A percentile compares a stretch with the other conserved stretches of the same genome.
Evolutionary conservation across 2,888 invertebrate species (phyloP).

Genomic region (Drosophila acutilabella): DNA sequence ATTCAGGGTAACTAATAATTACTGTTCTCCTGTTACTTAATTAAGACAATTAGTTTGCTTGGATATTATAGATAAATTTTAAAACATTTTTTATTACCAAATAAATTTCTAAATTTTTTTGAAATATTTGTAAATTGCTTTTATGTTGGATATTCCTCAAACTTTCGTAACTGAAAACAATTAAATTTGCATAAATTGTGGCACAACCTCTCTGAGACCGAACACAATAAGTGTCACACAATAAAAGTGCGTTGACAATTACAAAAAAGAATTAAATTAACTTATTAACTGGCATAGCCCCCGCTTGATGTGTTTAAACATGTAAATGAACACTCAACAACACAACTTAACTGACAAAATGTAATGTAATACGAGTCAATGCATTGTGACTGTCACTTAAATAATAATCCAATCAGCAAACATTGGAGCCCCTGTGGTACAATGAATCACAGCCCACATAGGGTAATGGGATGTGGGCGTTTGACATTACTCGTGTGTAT

Average conservation of each 20-base stretch:
- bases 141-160: background rate
- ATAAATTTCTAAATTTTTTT: no score
- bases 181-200: conserved; percentile 77
- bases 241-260: conserved; percentile 79
- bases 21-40: no score
- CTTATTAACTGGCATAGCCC: conserved; percentile 69
- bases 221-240: conserved; percentile 69
- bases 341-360: conserved; percentile 60
- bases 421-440: conserved; percentile 54
- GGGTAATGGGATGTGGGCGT: background rate
- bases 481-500: conserved; percentile 53
- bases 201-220: conserved; percentile 16
- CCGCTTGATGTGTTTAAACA: conserved; percentile 47
- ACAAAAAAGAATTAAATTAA: conserved; percentile 80
- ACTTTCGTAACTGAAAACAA: conserved; percentile 61
- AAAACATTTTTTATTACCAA: no score
- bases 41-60: background rate
- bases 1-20: no score
- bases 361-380: conserved; percentile 75
- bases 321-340: conserved; percentile 45
- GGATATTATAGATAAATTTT: background rate
- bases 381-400: conserved; percentile 60
- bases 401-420: conserved; percentile 81
- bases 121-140: background rate
- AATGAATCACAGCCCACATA: conserved; percentile 8